Conservation (phyloP, 2,888 invertebrate genomes). For the Palloptera scutellata region DNA sequence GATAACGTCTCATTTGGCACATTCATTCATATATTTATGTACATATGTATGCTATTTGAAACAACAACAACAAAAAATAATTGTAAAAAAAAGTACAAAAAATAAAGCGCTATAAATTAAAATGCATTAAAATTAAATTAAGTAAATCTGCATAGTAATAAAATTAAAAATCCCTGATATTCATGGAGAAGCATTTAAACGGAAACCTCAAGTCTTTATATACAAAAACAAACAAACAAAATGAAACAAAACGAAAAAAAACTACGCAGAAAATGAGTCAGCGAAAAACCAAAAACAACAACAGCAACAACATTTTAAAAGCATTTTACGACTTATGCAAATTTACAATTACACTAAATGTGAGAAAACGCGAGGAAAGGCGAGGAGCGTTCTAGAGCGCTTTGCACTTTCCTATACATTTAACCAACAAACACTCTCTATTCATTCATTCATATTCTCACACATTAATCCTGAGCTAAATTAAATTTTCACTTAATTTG, state of each 20-base stretch:
- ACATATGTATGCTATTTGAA: too few relatives aligned
- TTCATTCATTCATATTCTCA: constrained; percentile 24
- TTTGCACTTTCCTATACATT: background rate
- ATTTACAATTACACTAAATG: constrained; percentile 18
- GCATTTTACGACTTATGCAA: constrained; percentile 17
- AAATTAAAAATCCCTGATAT: constrained; percentile 13
- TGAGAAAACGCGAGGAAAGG: constrained; percentile 5
- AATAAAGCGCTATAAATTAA: constrained; percentile 21
- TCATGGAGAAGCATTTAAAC: constrained; percentile 2
- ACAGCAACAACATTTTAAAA: background rate
- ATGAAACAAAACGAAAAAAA: background rate
- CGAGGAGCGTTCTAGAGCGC: background rate
- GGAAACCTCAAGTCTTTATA: constrained; percentile 10
- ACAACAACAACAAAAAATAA: too few relatives aligned
- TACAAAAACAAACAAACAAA: background rate
- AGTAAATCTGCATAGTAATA: constrained; percentile 39
- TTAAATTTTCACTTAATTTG: constrained; percentile 45
- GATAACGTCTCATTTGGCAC: too few relatives aligned
- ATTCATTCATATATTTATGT: too few relatives aligned
- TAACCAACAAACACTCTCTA: constrained; percentile 26
- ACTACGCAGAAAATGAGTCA: background rate
- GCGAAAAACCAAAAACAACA: too few relatives aligned
- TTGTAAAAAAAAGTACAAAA: background rate
- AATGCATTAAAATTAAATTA: constrained; percentile 44
- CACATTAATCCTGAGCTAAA: constrained; percentile 31